Evolutionary conservation across 2,113 vertebrate species (phyloP), one percentile per base, ranked within the genome.

Genomic region (Meles meles): DNA sequence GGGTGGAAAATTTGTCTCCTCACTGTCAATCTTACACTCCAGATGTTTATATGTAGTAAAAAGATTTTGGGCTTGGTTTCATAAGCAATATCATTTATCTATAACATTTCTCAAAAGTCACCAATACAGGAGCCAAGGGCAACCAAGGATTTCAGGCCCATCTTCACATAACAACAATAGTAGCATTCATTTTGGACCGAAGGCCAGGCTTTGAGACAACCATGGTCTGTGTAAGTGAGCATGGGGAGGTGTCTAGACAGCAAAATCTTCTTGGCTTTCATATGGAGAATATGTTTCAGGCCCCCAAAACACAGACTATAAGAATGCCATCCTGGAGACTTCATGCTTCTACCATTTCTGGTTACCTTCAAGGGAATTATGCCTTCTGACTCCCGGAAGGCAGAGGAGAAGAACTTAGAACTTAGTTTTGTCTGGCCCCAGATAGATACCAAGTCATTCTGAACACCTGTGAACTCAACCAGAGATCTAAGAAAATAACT

Each of bases 21-120:
- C n/a, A 13, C 17, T 86, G 1, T 91, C 39, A 57, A 97, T 15
- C 29, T 65, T 97, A 79, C 95, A 97, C 3, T 98, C 42, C 17
- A 98, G 84, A 42, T 98, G 97, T 80, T 98, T 97, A 90, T 97
- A 98, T 79, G 37, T 57, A 57, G 98, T 97, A 61, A 71, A 69
- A 23, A 9, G 12, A 3, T 67, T 21, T 65, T n/a, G 31, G 98
- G 98, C 76, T 97, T 81, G 14, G 98, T 98, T 95, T 98, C 97
- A 49, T 98, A 98, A 80, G 23, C 31, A 55, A 37, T 82, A 10
- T 63, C 44, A n/a, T 96, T 88, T 88, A 96, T 87, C 79, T 98
- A 94, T 65, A 98, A n/a, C 21, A 98, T 77, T 92, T 98, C 98
- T 86, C 65, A n/a, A 71, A 98, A 93, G 5, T 92, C 97, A 18